Base-by-base conservation (phyloP, 92 coral and sea anemone species). In the Epizoanthus stellaris region DNA sequence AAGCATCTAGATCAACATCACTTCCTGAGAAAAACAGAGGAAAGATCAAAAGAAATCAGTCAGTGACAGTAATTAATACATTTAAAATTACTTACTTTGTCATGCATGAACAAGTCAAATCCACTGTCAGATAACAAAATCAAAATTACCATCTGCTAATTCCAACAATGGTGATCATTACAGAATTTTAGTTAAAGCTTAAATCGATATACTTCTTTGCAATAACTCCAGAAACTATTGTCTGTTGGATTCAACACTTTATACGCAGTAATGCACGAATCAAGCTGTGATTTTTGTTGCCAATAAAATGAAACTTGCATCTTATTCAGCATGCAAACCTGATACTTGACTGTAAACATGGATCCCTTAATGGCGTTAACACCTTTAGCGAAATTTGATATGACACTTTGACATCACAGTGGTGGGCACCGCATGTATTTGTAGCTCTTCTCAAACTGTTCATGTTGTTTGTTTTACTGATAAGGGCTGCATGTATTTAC, bases 1-100 rank as follows among this genome's bases (percentile, higher is more conserved):
- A 82, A 16, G 99, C 99, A 92, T 96, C 99, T 73, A 96, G 89
- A 83, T 96, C 99, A 0, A 96, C 95, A 80, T 98, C 99, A 80
- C 94, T 94, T 77, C 92, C 99, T 94, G 89, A 38, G 74, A 57
- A 66, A 21, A 88, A 42, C 52, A 64, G 38, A 61, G 67, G 64
- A 71, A 79, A 73, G 69, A 80, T 39, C 23, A 80, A 70, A 39
- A 72, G 57, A 60, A 16, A 13, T 64, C 58, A 17, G 6, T 81
- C 59, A 60, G 74, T 76, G 84, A 74, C 81, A 58, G 76, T 66
- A 52, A 75, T 88, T 77, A 66, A 76, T 64, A 76, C 66, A 83
- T n/a, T n/a, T n/a, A n/a, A n/a, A n/a, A n/a, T 61, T 69, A 45
- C 73, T 23, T 43, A 25, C 40, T 42, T 79, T 62, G 59, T 79